phyloP scores from a whole-genome alignment of 2,888 invertebrate species.

The Melipona beecheii region DNA sequence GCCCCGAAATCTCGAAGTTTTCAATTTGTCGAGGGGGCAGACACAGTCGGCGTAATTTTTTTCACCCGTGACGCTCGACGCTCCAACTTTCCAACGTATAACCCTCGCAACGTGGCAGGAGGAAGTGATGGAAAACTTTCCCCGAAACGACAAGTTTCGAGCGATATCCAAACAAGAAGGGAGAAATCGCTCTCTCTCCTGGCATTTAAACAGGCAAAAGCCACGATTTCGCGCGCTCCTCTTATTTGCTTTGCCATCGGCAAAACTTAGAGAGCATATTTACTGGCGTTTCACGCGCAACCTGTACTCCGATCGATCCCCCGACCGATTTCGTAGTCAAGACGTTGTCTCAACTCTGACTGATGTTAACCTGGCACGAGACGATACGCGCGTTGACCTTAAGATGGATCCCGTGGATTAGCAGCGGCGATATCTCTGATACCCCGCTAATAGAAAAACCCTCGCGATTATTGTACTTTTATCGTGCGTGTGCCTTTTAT shows the following conservation, averaged over 20 bases:
- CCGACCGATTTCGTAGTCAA: constrained; percentile 40
- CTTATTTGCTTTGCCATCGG: constrained; percentile 60
- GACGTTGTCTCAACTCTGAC: constrained; percentile 41
- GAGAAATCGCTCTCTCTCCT: constrained; percentile 22
- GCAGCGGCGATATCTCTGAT: constrained; percentile 44
- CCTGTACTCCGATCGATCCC: constrained; percentile 54
- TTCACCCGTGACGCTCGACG: not conserved
- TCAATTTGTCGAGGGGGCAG: not conserved
- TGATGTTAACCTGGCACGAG: constrained; percentile 57
- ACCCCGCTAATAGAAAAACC: constrained; percentile 46
- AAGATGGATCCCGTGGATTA: constrained; percentile 56
- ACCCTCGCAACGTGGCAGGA: not conserved
- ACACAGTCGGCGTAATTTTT: not conserved
- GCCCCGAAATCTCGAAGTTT: not conserved
- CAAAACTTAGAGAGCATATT: constrained; percentile 30
- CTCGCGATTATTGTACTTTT: constrained; percentile 20
- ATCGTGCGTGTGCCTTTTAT: constrained; percentile 30
- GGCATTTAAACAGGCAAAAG: constrained; percentile 40
- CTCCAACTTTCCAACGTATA: not conserved
- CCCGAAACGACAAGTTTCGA: constrained; percentile 54
- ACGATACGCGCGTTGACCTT: constrained; percentile 46
- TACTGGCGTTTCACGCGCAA: constrained; percentile 30
- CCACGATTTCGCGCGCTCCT: constrained; percentile 46
- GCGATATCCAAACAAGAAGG: constrained; percentile 62
- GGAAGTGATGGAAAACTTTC: constrained; percentile 31